These are phyloP conservation scores for Craniophora ligustri DNA, from an alignment of 2,888 invertebrate genomes.

Conservation along the genomic window DNA sequence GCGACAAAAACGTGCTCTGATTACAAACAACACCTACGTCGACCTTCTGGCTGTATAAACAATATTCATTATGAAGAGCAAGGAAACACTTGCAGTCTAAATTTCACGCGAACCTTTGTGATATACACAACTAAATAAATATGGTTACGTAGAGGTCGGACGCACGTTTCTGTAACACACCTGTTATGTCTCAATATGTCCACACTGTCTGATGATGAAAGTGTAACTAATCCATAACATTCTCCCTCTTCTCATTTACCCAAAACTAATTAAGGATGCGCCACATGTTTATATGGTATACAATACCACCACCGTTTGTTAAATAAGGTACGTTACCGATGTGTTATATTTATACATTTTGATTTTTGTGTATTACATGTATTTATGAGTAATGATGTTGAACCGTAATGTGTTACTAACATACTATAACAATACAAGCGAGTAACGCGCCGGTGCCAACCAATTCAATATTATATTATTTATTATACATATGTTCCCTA, in stretches of 20 bases:
- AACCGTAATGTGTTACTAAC: slow-evolving; percentile 79
- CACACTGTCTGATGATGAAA: slow-evolving; percentile 71
- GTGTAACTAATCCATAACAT: slow-evolving; percentile 89
- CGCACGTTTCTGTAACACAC: slow-evolving; percentile 73
- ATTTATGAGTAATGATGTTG: slow-evolving; percentile 72
- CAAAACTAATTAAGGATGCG: slow-evolving; percentile 88
- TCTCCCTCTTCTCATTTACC: slow-evolving; percentile 87
- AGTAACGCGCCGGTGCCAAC: slow-evolving; percentile 82
- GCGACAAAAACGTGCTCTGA: slow-evolving; percentile 66
- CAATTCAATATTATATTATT: slow-evolving; percentile 48
- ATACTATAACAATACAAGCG: slow-evolving; percentile 59
- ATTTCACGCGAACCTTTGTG: slow-evolving; percentile 3
- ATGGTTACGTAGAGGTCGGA: neutral
- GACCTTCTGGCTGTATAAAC: neutral
- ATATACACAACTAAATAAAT: neutral
- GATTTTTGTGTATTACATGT: slow-evolving; percentile 83
- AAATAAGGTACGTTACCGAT: slow-evolving; percentile 85
- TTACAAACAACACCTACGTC: slow-evolving; percentile 2
- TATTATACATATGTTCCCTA: slow-evolving; percentile 50
- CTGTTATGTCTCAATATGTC: slow-evolving; percentile 66
- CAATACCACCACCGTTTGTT: slow-evolving; percentile 86
- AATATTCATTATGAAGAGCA: too few relatives aligned
- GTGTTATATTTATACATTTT: slow-evolving; percentile 79
- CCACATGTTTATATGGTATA: slow-evolving; percentile 86
- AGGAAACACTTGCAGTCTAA: neutral